These are phyloP conservation scores for Columba guinea DNA, from an alignment of 2,797 vertebrate genomes.

Conservation along the genomic window DNA sequence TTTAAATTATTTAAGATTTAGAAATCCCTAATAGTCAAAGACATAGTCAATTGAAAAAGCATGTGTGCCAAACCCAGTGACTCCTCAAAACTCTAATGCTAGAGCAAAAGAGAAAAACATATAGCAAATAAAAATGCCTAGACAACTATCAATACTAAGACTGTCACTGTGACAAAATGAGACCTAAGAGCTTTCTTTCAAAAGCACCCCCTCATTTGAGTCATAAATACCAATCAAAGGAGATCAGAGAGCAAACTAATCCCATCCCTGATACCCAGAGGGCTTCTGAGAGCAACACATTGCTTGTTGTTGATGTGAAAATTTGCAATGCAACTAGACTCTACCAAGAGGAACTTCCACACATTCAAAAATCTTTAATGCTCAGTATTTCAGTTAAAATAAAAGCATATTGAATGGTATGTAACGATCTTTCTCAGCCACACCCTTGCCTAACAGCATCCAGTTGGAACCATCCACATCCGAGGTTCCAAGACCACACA, in stretches of 20 bases:
- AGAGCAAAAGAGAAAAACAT: constrained; percentile 4
- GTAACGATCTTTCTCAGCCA: not conserved
- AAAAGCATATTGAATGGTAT: not conserved
- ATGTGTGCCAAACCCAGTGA: not conserved
- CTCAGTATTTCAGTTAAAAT: not conserved
- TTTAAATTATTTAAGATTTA: not conserved
- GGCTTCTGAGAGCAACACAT: not conserved
- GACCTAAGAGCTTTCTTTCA: not conserved
- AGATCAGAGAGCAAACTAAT: not conserved
- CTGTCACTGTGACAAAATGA: not conserved
- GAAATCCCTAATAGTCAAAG: not conserved
- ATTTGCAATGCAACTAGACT: not conserved
- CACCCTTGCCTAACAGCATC: not conserved
- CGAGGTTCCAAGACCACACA: not conserved
- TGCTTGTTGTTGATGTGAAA: not conserved
- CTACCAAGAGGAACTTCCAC: not conserved
- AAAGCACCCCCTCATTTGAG: not conserved
- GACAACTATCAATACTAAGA: not conserved
- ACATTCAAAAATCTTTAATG: not conserved
- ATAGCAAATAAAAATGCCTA: not conserved
- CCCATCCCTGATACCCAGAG: not conserved
- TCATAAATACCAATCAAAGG: not conserved
- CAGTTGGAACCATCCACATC: not conserved
- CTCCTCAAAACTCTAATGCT: not conserved
- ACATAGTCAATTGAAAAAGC: not conserved